Base-by-base conservation (phyloP, 2,888 invertebrate genomes). In the Folsomia candida region DNA sequence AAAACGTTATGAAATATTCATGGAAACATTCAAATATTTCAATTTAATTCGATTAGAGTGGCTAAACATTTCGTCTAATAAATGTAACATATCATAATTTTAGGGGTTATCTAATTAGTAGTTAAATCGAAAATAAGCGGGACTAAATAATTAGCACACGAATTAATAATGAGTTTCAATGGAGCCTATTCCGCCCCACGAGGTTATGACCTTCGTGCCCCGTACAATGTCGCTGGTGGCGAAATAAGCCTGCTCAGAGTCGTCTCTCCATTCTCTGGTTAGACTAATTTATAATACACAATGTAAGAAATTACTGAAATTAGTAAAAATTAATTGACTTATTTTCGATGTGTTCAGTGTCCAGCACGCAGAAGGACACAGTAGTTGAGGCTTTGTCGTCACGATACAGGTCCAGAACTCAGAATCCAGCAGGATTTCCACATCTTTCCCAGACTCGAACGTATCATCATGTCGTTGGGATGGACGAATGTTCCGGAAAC, bases 171-270 rank as follows among this genome's bases (percentile, higher is more conserved):
- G n/a, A n/a, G n/a, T n/a, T n/a, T n/a, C n/a, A 51, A 51, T 29
- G 54, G 71, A 47, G 73, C 78, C 37, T 76, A 75, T 71, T 77
- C 79, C 24, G 73, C 79, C n/a, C 71, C 72, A 2, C 67, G 61
- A 14, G 77, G 77, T 2, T 79, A 76, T 64, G 76, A 76, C 51
- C 67, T 77, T 1, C 25, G 79, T 57, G 67, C 75, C 28, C 77
- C 77, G 18, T 73, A 75, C 67, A 79, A 78, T 66, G 75, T 77
- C 51, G 73, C 72, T 37, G 71, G 72, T 73, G 78, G 78, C 24
- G 67, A 78, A 67, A 77, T 78, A 57, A 71, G 51, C 57, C 65
- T 61, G 60, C 74, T 78, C 18, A 71, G 73, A n/a, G 76, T 77
- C 27, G 78, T 78, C 51, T 60, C 54, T 61, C 72, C 78, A 1